These are phyloP conservation scores for Mellilla xanthometata DNA, from an alignment of 2,888 invertebrate genomes.

Conservation along the genomic window DNA sequence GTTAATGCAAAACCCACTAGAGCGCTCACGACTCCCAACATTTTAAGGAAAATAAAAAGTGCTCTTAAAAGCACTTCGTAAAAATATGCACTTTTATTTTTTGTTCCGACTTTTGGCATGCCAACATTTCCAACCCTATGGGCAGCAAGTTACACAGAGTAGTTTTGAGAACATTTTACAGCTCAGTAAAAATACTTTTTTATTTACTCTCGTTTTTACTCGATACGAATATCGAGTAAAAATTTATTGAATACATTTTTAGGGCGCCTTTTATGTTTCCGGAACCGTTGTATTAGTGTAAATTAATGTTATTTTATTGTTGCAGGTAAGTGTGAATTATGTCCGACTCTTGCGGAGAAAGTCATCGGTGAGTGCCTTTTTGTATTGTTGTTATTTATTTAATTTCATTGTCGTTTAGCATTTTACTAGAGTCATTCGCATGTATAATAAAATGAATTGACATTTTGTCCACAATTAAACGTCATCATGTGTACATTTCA, in stretches of 20 bases:
- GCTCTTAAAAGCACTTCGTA: slow-evolving; percentile 18
- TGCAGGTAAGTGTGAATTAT: slow-evolving; percentile 47
- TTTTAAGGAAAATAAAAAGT: slow-evolving; percentile 26
- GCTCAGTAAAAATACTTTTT: slow-evolving; percentile 44
- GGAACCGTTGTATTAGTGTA: slow-evolving; percentile 32
- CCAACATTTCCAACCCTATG: slow-evolving; percentile 8
- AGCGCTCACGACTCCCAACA: slow-evolving; percentile 15
- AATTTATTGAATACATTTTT: slow-evolving; percentile 43
- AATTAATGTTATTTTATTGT: slow-evolving; percentile 49
- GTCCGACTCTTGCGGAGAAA: slow-evolving; percentile 8
- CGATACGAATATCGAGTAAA: slow-evolving; percentile 30
- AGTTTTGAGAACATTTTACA: slow-evolving; percentile 50
- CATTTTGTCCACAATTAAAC: slow-evolving; percentile 3
- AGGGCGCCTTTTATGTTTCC: slow-evolving; percentile 40
- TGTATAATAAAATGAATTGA: background rate
- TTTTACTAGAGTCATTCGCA: background rate
- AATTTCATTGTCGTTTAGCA: background rate
- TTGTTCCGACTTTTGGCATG: slow-evolving; percentile 16
- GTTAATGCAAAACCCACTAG: slow-evolving; percentile 16
- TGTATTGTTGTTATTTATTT: background rate
- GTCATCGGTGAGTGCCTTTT: slow-evolving; percentile 21
- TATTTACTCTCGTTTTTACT: slow-evolving; percentile 39
- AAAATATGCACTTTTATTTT: slow-evolving; percentile 18
- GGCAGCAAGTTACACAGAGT: slow-evolving; percentile 17
- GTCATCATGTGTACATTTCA: slow-evolving; percentile 5